Percentiles rank a stretch among this genome's conserved stretches.
These are phyloP conservation scores for Carassius auratus DNA, from an alignment of 2,113 vertebrate species.

Conservation along the genomic window DNA sequence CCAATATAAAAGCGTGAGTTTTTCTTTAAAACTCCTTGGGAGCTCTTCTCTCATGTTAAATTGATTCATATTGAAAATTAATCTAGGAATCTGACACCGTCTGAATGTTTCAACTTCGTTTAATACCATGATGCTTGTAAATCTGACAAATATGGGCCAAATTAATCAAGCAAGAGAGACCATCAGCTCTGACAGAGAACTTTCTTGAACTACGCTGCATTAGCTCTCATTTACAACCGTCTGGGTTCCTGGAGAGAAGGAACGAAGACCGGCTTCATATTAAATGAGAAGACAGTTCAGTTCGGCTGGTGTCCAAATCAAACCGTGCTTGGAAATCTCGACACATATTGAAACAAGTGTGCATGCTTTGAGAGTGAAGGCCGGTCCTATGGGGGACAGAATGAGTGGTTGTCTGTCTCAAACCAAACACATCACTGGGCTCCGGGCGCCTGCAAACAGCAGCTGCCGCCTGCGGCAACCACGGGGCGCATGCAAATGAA, in stretches of 20 bases:
- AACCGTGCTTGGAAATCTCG: background rate
- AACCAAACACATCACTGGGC: conserved; percentile 57
- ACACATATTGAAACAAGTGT: background rate
- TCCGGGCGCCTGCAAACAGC: conserved; percentile 45
- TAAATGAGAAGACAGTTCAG: background rate
- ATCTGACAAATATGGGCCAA: conserved; percentile 26
- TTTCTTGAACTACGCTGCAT: background rate
- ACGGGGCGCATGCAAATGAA: conserved; percentile 61
- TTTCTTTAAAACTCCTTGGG: background rate
- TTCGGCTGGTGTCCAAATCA: background rate
- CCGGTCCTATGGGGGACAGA: conserved; percentile 39
- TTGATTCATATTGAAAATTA: background rate
- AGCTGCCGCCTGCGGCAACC: conserved; percentile 55
- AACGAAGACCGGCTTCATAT: background rate
- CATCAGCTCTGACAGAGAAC: conserved; percentile 8
- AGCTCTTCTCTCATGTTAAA: background rate
- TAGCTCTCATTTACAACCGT: conserved; percentile 14
- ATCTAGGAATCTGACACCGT: background rate
- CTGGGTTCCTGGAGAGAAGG: background rate
- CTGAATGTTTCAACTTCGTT: conserved; percentile 17
- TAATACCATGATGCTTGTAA: conserved; percentile 23
- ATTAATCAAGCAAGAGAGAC: conserved; percentile 45
- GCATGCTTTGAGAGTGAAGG: conserved; percentile 1
- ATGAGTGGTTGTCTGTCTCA: conserved; percentile 58
- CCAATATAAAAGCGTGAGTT: conserved; percentile 6